Evolutionary conservation across 1,140 invertebrate species (phyloP), one percentile per base, ranked within the genome.

Genomic region (Cotesia typhae): DNA sequence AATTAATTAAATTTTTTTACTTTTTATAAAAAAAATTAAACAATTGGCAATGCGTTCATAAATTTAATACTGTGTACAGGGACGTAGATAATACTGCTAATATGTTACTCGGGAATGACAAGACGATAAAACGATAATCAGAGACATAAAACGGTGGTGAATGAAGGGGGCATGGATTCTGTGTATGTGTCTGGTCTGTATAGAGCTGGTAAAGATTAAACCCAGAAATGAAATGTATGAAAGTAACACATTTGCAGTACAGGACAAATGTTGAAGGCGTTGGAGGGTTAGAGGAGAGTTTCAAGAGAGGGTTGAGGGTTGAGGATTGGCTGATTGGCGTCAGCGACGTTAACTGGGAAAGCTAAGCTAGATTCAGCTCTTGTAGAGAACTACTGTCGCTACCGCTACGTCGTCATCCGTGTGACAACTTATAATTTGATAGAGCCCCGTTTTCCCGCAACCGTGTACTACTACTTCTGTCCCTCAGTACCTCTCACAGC

Each of bases 351-450:
- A 81, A 80, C 80, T 83, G 76, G 75, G 74, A 81, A 80, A 81
- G 77, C 77, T 78, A 81, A 81, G 75, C 73, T 71, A 71, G 52
- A 79, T 75, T 77, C 75, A 77, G 79, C 75, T 75, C 59, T 47
- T 9, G 41, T 47, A 28, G 28, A 28, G 28, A 28, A 28, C 28
- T 28, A 47, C 41, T 47, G 41, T 10, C 41, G 41, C 77, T 12
- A 28, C 69, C 72, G 78, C 74, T 76, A 78, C 75, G 75, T 78
- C 79, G 77, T 81, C 81, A 81, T 79, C 79, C 81, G 77, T 81
- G 81, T 81, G 80, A 82, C 80, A 81, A 83, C 81, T 82, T 83
- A 83, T 83, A 83, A 83, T 83, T 83, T 78, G 78, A 83, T 83
- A 81, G 81, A 82, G 78, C 7, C 72, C 66, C 72, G 68, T 67